Evolutionary conservation across 2,113 vertebrate species (phyloP), one percentile per base, ranked within the genome.

Genomic region (Gymnobelideus leadbeateri): DNA sequence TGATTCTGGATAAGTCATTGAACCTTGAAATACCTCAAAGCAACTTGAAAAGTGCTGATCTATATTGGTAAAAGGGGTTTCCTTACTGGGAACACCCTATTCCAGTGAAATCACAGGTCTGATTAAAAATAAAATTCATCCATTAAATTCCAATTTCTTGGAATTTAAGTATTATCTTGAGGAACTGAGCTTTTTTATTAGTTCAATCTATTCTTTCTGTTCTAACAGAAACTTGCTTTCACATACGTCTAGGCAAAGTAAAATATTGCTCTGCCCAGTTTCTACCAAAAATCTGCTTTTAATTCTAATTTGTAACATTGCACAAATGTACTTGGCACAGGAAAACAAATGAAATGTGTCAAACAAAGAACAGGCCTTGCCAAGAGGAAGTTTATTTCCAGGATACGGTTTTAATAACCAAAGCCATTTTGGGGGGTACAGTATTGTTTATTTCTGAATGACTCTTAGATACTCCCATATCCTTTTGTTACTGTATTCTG

Each of bases 321-420:
- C 89, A 95, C 91, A 89, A 84, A 68, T 0, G 21, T 7, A 93
- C n/a, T 92, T 90, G 93, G 92, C 68, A 93, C 11, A n/a, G 54
- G 0, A 90, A 55, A 91, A 50, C 55, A 91, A 57, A 57, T 8
- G 52, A 96, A 97, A 52, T 23, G 49, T 84, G 89, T 94, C 93
- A 57, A 93, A 96, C 92, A 96, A 95, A 93, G 43, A 25, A 21
- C 0, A 12, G 89, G n/a, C 37, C 91, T 93, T 31, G 47, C 92
- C 94, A 92, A 28, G 52, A 96, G 93, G 96, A 97, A 97, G 95
- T 92, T 49, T 9, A 9, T 77, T 97, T 97, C 97, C 96, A 93
- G 93, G 54, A 0, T 43, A 21, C 43, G 2, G 3, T 53, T 97
- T 97, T 96, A 95, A 91, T 89, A 49, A 89, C 95, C 3, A 3